Conservation (phyloP, 2,888 invertebrate species). For the Drosophila demipolita region DNA sequence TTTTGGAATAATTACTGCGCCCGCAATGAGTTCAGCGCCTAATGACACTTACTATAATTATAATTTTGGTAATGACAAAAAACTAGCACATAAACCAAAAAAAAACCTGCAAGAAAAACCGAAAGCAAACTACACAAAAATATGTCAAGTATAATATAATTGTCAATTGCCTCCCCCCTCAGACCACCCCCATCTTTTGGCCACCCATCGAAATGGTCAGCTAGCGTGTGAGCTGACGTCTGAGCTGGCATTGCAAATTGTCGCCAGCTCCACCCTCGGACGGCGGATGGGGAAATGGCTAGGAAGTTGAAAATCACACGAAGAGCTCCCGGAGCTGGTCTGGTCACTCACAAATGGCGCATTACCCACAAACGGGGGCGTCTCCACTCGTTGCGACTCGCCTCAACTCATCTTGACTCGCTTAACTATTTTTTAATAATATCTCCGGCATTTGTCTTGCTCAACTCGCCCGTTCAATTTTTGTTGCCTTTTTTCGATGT, state of each 20-base stretch:
- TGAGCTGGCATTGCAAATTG: conserved; percentile 12
- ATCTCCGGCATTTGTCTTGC: conserved; percentile 78
- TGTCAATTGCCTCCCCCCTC: conserved; percentile 59
- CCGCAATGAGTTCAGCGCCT: conserved; percentile 68
- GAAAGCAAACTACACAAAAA: conserved; percentile 61
- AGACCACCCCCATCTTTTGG: not conserved
- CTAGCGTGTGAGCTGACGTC: conserved; percentile 60
- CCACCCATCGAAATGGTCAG: conserved; percentile 47
- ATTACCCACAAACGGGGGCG: conserved; percentile 30
- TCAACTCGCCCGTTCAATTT: conserved; percentile 62
- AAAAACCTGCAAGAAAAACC: conserved; percentile 26
- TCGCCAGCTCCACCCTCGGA: conserved; percentile 29
- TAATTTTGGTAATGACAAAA: conserved; percentile 78
- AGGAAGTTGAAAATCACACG: conserved; percentile 31
- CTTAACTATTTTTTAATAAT: conserved; percentile 80
- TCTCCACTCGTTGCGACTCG: conserved; percentile 7
- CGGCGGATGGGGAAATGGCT: conserved; percentile 55
- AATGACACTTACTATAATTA: conserved; percentile 78
- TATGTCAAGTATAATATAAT: conserved; percentile 80
- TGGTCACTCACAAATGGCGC: conserved; percentile 3
- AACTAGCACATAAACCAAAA: conserved; percentile 14
- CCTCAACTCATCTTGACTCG: conserved; percentile 16
- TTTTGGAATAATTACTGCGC: conserved; percentile 68
- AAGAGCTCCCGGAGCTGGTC: conserved; percentile 6
- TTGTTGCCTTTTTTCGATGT: conserved; percentile 18